A percentile compares a stretch with the other conserved stretches of the same genome.
These are phyloP conservation scores for Puntigrus tetrazona DNA, from an alignment of 2,113 vertebrate species.

Conservation along the genomic window DNA sequence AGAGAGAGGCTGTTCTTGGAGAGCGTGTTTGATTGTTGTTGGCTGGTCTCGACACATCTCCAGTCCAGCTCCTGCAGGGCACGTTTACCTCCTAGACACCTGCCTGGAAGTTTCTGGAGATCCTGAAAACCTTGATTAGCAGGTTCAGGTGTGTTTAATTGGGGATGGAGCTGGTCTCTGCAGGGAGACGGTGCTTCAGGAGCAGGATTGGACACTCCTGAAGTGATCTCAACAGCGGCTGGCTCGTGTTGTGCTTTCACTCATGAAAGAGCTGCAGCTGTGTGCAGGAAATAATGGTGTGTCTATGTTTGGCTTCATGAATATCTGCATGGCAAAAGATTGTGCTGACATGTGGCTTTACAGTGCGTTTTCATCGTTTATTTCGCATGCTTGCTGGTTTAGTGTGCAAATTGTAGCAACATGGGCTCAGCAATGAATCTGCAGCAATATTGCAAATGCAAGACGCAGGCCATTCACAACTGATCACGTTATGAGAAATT, in stretches of 20 bases:
- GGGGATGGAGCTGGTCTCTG: neutral
- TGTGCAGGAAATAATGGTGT: constrained; percentile 1
- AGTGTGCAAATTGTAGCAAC: neutral
- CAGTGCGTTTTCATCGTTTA: neutral
- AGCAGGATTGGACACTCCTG: neutral
- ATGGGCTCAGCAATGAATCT: neutral
- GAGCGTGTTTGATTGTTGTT: neutral
- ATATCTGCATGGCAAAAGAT: neutral
- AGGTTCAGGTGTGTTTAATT: constrained; percentile 22
- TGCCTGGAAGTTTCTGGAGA: neutral
- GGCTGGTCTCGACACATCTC: neutral
- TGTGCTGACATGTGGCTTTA: neutral
- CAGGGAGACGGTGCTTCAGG: neutral
- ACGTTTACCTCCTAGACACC: neutral
- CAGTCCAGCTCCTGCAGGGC: neutral
- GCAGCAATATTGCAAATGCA: neutral
- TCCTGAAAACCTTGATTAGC: neutral
- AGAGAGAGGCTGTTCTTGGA: neutral
- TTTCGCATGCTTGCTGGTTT: neutral
- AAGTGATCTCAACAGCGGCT: neutral
- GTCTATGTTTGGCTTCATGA: neutral
- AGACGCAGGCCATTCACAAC: neutral
- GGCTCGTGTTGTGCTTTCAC: neutral
- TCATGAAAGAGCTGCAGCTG: neutral
- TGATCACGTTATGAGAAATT: too few species aligned